Evolutionary conservation across 2,888 invertebrate species (phyloP).

Genomic region (Apomyelois bistriatella): DNA sequence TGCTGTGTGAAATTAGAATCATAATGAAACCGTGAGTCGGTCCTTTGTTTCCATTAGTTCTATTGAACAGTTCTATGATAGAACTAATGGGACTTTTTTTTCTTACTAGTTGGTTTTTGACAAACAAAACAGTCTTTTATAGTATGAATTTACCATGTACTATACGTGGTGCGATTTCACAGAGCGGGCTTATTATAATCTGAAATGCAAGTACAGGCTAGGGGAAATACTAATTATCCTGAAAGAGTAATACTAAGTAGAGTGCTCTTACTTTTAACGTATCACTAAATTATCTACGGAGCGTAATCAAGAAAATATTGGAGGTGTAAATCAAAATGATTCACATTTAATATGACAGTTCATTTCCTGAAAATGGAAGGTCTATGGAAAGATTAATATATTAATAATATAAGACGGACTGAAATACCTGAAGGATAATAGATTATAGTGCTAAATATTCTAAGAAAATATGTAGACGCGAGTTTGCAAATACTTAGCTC

Average conservation of each 20-base stretch:
- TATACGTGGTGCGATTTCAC: neutral
- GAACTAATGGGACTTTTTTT: no score
- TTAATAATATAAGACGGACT: conserved; percentile 39
- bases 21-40: no score
- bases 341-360: conserved; percentile 20
- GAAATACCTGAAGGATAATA: conserved; percentile 26
- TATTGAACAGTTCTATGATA: no score
- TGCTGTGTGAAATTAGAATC: no score
- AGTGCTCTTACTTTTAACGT: neutral
- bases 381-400: neutral
- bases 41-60: no score
- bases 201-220: neutral
- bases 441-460: conserved; percentile 28
- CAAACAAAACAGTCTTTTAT: no score
- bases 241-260: conserved; percentile 3
- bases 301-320: neutral
- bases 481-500: conserved; percentile 39
- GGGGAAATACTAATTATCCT: conserved; percentile 4
- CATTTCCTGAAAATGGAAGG: neutral
- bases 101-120: no score
- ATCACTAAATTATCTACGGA: conserved; percentile 12
- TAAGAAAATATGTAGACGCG: conserved; percentile 35
- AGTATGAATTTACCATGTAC: neutral
- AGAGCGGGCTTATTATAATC: neutral
- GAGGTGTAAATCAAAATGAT: neutral